Evolutionary conservation across 2,888 invertebrate genomes (phyloP), one percentile per base, ranked within the genome.

Genomic region (Conchocele bisecta): DNA sequence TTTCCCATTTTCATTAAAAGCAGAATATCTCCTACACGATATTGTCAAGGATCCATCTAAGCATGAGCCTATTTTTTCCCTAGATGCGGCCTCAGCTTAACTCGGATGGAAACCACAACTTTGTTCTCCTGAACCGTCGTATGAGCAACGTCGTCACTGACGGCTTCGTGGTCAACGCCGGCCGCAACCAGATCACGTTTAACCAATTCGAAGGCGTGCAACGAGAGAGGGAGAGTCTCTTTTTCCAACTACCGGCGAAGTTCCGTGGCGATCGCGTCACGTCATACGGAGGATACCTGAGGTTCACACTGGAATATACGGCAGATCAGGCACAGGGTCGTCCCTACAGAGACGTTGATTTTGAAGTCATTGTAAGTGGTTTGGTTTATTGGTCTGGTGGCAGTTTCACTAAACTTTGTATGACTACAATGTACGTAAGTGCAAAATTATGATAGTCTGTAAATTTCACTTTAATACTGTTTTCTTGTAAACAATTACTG

Each of bases 261-360:
- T 90, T 88, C 83, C 78, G 87, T 58, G 90, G 90, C 20, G 86
- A 89, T 74, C 81, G 96, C 92, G 93, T 98, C 7, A 93, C 95
- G 64, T 97, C 98, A 0, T 98, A 98, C 88, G 97, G 97, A 0
- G 98, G 98, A 0, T 93, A 93, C 57, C 90, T 98, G 5, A 94
- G 94, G 17, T 94, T 97, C 71, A 94, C 94, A 0, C 94, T 97
- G 84, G 93, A 93, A 66, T 96, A 95, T 83, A 93, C 93, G 5
- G 93, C 94, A 0, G 89, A 92, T 20, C 92, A 93, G 22, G 82
- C 82, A 1, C 83, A 86, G 3, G 89, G 89, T 11, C 86, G 90
- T 51, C 92, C 93, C 0, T 92, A 92, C 48, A 93, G 94, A 20
- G 97, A 96, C 86, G 94, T 94, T 46, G 97, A 98, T 90, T 94